A percentile compares a stretch with the other conserved stretches of the same genome.
phyloP scores from a whole-genome alignment of 2,113 vertebrate species.

The Bos javanicus region DNA sequence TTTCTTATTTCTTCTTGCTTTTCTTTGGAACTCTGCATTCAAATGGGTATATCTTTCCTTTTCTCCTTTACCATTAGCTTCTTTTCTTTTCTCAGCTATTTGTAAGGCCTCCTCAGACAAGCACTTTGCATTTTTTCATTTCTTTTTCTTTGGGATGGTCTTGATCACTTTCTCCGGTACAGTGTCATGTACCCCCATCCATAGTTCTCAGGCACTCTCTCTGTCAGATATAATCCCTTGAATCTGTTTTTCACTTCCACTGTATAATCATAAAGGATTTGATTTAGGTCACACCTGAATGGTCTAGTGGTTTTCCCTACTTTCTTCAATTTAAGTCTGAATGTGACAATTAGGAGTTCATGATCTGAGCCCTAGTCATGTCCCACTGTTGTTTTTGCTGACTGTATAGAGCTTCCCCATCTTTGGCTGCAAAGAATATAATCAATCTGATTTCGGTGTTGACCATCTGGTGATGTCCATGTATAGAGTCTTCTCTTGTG shows the following conservation, averaged over 20 bases:
- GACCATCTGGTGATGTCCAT: neutral
- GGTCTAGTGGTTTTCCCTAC: neutral
- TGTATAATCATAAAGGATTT: neutral
- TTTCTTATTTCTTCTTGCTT: neutral
- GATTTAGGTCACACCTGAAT: neutral
- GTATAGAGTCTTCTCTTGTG: neutral
- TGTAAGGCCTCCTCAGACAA: neutral
- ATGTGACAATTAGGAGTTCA: neutral
- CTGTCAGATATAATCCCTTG: neutral
- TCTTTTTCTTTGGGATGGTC: neutral
- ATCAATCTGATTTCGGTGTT: neutral
- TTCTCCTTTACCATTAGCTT: neutral
- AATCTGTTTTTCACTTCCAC: neutral
- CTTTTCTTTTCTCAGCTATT: neutral
- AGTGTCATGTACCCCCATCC: rapidly evolving
- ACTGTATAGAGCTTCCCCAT: neutral
- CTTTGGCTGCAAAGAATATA: neutral
- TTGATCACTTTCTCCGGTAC: too few species aligned
- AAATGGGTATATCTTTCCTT: neutral
- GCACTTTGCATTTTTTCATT: neutral
- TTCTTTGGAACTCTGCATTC: neutral
- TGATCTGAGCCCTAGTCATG: neutral
- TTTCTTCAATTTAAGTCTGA: neutral
- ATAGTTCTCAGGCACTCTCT: neutral
- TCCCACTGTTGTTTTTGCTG: neutral